phyloP scores from a whole-genome alignment of 1,140 invertebrate species.

The Trachymyrmex septentrionalis region DNA sequence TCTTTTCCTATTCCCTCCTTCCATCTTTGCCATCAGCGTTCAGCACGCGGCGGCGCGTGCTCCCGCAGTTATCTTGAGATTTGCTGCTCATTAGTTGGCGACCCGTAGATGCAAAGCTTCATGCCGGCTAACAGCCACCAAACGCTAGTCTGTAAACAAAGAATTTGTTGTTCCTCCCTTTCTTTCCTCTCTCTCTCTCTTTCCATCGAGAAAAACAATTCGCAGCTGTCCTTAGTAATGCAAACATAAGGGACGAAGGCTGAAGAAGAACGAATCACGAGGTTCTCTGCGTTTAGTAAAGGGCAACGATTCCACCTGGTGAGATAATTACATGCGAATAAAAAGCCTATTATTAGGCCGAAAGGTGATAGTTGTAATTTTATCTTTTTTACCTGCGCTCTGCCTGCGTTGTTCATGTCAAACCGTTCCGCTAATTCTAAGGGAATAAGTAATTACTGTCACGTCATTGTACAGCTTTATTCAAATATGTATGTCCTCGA shows the following conservation, averaged over 20 bases:
- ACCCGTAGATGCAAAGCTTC: conserved; percentile 44
- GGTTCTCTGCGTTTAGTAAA: conserved; percentile 74
- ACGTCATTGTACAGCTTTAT: conserved; percentile 7
- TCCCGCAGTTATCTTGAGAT: conserved; percentile 80
- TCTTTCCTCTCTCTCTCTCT: background rate
- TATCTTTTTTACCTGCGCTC: conserved; percentile 4
- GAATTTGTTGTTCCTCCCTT: conserved; percentile 39
- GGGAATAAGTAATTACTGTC: conserved; percentile 80
- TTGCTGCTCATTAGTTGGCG: conserved; percentile 79
- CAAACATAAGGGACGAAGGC: conserved; percentile 1
- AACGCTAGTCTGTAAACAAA: conserved; percentile 53
- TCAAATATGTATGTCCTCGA: conserved; percentile 25
- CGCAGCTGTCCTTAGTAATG: conserved; percentile 15
- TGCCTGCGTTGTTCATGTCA: conserved; percentile 58
- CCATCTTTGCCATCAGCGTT: conserved; percentile 43
- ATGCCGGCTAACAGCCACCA: conserved; percentile 44
- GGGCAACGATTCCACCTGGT: conserved; percentile 75
- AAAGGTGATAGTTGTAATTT: conserved; percentile 19
- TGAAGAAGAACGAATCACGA: conserved; percentile 38
- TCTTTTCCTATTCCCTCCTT: conserved; percentile 63
- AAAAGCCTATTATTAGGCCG: conserved; percentile 74
- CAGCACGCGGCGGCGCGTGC: conserved; percentile 66
- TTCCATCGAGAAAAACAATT: conserved; percentile 44
- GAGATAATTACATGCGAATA: conserved; percentile 81
- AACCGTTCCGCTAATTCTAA: conserved; percentile 80